Base-by-base conservation (phyloP, 2,113 vertebrate genomes). In the Copsychus sechellarum region DNA sequence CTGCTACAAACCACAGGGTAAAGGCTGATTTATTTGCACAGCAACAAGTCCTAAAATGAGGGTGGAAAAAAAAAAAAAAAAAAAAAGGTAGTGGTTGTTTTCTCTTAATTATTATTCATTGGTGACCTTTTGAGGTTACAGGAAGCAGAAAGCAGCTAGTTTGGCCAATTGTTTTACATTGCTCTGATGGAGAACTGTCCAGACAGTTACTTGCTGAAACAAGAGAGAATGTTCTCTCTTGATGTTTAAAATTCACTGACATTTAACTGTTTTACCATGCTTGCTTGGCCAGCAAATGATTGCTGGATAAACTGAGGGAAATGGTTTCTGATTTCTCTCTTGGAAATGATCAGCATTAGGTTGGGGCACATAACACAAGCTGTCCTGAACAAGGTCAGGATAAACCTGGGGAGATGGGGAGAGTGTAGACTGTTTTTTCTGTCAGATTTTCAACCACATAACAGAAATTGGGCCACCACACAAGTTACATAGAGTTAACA, bases 181-280 rank as follows among this genome's bases (percentile, higher is more conserved):
- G 58, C n/a, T 88, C 33, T 77, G 40, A 47, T 3, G 1, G 58
- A 91, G 78, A 92, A 81, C 43, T 81, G 53, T 93, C 91, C 91
- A 65, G 64, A 53, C 8, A 34, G 61, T 48, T n/a, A 47, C 45
- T 31, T 89, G 76, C 61, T 91, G 93, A 93, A 93, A 64, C n/a
- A 81, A 61, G 64, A 71, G 20, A 81, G 45, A 84, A 53, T 17
- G 33, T 73, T 82, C 38, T 85, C 24, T 47, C 65, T 71, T 71
- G 43, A 23, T 80, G 31, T 40, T 76, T 60, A 58, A 76, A 67
- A 62, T 77, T 90, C 33, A 65, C 22, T 0, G 0, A 45, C 54
- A 20, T 24, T 45, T 62, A 72, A 38, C 33, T 64, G 43, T 73
- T 83, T 72, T 34, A n/a, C 15, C 2, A 4, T 33, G 29, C 26